Evolutionary conservation across 2,113 vertebrate genomes (phyloP).

Genomic region (Ovis canadensis): DNA sequence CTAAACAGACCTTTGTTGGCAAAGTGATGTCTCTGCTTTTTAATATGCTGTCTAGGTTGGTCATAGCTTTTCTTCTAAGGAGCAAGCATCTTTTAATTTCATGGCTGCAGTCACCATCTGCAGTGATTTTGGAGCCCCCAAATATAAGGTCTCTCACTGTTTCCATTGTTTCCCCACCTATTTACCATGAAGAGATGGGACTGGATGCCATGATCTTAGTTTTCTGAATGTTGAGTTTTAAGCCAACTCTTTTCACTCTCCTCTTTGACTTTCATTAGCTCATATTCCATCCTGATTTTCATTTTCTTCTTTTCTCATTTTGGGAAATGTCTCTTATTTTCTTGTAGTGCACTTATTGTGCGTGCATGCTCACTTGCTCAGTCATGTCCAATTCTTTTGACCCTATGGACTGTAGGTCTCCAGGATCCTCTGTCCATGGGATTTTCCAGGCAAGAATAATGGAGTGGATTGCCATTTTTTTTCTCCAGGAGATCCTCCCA

Average conservation of each 20-base stretch:
- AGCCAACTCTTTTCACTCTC: not conserved
- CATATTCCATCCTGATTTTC: not conserved
- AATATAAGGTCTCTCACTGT: not conserved
- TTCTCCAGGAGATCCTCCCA: not conserved
- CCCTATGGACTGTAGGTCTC: not conserved
- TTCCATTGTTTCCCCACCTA: not conserved
- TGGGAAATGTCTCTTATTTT: not conserved
- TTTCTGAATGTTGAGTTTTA: not conserved
- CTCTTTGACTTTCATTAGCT: not conserved
- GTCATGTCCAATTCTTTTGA: not conserved
- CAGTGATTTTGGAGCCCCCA: not conserved
- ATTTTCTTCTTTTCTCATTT: not conserved
- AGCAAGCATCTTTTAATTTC: not conserved
- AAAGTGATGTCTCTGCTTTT: not conserved
- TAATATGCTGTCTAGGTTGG: not conserved
- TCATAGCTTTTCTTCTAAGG: not conserved
- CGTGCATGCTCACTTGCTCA: rapidly evolving
- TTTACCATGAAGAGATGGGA: not conserved
- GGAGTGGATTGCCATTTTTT: not conserved
- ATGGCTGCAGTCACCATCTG: not conserved
- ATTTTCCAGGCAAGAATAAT: not conserved
- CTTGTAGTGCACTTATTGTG: not conserved
- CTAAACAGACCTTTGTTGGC: not conserved
- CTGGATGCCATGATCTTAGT: not conserved
- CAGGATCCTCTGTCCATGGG: not conserved